Evolutionary conservation across 2,888 invertebrate genomes (phyloP), one percentile per base, ranked within the genome.

Genomic region (Luffia ferchaultella): DNA sequence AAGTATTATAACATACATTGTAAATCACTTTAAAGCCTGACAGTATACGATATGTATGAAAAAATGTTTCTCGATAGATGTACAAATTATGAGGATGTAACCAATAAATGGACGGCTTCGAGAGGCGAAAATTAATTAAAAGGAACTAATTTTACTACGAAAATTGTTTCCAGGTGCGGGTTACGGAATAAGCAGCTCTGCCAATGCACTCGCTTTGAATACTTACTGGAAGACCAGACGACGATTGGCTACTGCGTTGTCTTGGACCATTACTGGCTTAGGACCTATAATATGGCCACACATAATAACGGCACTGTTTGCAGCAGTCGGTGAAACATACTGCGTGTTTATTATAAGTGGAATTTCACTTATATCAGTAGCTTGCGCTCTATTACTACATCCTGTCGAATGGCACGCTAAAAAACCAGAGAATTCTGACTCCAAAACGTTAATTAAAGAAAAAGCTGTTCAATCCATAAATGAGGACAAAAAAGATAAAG

Each of bases 271-370:
- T 0, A 90, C 91, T 1, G 92, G 90, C 0, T 64, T 92, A 19
- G 92, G 92, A 0, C 91, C 92, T 1, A 90, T 92, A 42, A 61
- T 91, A 48, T 88, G 91, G 85, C 92, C 92, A 1, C 87, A 90
- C 59, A 76, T 92, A 18, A 89, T 92, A 49, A 91, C 89, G 16
- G 73, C 74, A 9, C 67, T 92, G n/a, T 82, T 90, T 64, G 70
- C 83, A 1, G 52, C 67, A 20, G 90, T 88, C 53, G 91, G 88
- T 0, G 88, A 89, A 57, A 83, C 86, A 50, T 91, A 91, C 18
- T 86, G 91, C 0, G 83, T 90, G 47, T 68, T 92, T 16, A 77
- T 92, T 20, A 86, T 91, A 58, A 85, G 89, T 16, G 91, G 87
- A 2, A 80, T 92, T 52, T 85, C 90, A 1, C 72, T 90, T 50